phyloP scores from a whole-genome alignment of 2,888 invertebrate genomes.

The Heliconius ethilla region DNA sequence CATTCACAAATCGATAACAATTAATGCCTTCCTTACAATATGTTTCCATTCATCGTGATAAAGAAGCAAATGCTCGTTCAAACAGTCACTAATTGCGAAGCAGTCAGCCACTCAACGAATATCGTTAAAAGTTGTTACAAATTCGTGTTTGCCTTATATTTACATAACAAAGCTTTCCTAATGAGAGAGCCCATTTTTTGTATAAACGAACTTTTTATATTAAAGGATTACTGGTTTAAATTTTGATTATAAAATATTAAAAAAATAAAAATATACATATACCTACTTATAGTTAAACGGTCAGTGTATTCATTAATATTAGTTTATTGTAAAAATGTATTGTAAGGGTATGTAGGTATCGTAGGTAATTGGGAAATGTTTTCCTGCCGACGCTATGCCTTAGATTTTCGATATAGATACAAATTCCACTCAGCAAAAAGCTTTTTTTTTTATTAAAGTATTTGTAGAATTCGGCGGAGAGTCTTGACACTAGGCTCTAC shows the following conservation, averaged over 20 bases:
- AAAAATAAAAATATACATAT: neutral
- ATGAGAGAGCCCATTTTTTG: neutral
- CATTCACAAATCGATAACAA: neutral
- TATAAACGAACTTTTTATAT: neutral
- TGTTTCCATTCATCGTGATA: constrained; percentile 8
- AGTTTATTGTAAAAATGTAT: neutral
- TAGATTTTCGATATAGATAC: neutral
- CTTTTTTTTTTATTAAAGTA: neutral
- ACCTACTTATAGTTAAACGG: no score
- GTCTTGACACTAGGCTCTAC: no score
- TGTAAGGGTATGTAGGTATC: no score
- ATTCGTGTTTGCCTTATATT: constrained; percentile 20
- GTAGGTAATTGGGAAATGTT: neutral
- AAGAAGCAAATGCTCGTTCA: constrained; percentile 7
- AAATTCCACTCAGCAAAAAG: neutral
- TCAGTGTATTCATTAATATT: neutral
- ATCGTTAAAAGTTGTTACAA: constrained; percentile 24
- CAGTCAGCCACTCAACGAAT: constrained; percentile 11
- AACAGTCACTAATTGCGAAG: constrained; percentile 19
- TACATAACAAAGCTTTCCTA: constrained; percentile 20
- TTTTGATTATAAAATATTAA: neutral
- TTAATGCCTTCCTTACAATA: neutral
- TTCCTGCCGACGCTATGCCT: neutral
- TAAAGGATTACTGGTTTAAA: neutral
- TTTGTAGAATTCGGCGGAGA: no score